Percentiles rank a stretch among this genome's conserved stretches.
phyloP scores from a whole-genome alignment of 2,797 vertebrate genomes.

The Anabas testudineus region DNA sequence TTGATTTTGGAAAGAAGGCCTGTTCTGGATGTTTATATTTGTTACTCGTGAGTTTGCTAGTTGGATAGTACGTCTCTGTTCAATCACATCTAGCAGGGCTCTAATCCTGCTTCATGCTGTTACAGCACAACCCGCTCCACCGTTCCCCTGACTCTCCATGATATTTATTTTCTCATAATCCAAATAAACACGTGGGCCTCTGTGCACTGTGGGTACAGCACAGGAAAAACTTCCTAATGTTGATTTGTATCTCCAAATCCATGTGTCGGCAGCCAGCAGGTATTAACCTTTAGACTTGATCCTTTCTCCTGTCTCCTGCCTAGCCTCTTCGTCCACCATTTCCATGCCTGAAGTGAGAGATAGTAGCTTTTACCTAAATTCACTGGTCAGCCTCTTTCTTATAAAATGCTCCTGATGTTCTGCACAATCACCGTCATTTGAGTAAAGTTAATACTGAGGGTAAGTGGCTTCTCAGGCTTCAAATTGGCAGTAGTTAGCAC shows the following conservation, averaged over 20 bases:
- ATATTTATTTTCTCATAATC: constrained; percentile 75
- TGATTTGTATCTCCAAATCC: constrained; percentile 66
- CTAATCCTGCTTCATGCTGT: constrained; percentile 58
- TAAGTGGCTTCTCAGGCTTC: constrained; percentile 52
- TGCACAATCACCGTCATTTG: constrained; percentile 28
- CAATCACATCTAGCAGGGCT: constrained; percentile 27
- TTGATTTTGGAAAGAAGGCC: not conserved
- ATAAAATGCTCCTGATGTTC: constrained; percentile 14
- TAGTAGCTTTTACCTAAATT: constrained; percentile 24
- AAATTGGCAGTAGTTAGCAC: constrained; percentile 57
- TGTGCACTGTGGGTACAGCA: constrained; percentile 18
- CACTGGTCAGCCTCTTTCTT: constrained; percentile 30
- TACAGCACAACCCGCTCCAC: constrained; percentile 49
- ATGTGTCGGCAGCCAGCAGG: constrained; percentile 27
- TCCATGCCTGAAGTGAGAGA: constrained; percentile 30
- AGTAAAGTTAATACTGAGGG: constrained; percentile 42
- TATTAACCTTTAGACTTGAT: constrained; percentile 68
- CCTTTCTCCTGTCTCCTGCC: constrained; percentile 24
- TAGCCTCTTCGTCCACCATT: constrained; percentile 14
- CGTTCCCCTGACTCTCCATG: constrained; percentile 53
- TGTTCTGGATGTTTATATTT: constrained; percentile 8
- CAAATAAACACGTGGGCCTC: constrained; percentile 64
- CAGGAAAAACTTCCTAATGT: constrained; percentile 44
- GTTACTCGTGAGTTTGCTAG: constrained; percentile 19
- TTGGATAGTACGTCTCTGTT: constrained; percentile 27